A percentile compares a stretch with the other conserved stretches of the same genome.
phyloP scores from a whole-genome alignment of 1,140 invertebrate genomes.

The Bactericera cockerelli region DNA sequence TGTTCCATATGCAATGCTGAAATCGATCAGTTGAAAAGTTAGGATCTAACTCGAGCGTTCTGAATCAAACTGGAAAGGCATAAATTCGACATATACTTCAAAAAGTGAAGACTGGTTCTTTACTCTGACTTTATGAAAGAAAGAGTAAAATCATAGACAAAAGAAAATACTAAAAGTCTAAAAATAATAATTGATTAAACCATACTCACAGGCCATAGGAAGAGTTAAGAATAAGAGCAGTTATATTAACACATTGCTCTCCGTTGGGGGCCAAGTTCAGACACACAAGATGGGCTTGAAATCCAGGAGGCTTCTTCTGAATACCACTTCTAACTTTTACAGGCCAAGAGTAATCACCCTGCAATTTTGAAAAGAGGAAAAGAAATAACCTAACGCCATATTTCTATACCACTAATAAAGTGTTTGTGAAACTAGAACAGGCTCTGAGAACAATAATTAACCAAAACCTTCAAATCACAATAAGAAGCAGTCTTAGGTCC shows the following conservation, averaged over 20 bases:
- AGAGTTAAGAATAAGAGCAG: slow-evolving; percentile 83
- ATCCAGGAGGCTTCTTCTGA: slow-evolving; percentile 70
- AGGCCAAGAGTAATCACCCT: slow-evolving; percentile 33
- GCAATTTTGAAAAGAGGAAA: no score
- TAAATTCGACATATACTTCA: not conserved
- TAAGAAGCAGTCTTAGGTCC: no score
- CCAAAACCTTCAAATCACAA: no score
- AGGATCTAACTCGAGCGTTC: not conserved
- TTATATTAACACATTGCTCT: slow-evolving; percentile 64
- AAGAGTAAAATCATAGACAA: not conserved
- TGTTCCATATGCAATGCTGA: slow-evolving; percentile 89
- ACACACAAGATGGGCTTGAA: slow-evolving; percentile 90
- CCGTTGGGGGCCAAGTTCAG: slow-evolving; percentile 66
- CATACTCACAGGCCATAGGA: slow-evolving; percentile 88
- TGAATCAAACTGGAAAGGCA: not conserved
- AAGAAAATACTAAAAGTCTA: slow-evolving; percentile 1
- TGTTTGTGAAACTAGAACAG: no score
- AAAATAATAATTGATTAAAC: no score
- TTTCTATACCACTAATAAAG: no score
- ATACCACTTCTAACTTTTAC: slow-evolving; percentile 58
- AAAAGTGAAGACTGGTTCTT: not conserved
- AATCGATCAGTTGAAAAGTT: no score
- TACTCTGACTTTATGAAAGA: no score
- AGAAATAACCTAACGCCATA: no score
- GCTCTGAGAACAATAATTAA: no score